A percentile compares a stretch with the other conserved stretches of the same genome.
These are phyloP conservation scores for Oikopleura vanhoeffeni DNA, from an alignment of 23 tunicate genomes.

Conservation along the genomic window DNA sequence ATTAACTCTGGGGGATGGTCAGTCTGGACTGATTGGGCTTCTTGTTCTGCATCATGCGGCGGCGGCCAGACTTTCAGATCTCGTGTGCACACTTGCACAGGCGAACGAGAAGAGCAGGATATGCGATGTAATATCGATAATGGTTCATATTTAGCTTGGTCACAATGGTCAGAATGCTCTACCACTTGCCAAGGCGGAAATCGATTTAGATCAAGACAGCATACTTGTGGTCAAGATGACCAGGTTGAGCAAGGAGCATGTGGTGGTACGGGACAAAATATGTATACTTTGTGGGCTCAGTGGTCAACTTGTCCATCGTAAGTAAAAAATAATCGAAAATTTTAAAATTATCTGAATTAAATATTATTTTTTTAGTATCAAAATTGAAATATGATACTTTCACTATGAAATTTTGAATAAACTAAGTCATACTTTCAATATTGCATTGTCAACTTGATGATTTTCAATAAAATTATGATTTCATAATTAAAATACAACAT, in stretches of 20 bases:
- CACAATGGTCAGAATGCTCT: constrained; percentile 49
- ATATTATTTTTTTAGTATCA: too few species aligned
- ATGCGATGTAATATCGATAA: constrained; percentile 40
- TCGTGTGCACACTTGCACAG: constrained; percentile 44
- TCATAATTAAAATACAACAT: too few species aligned
- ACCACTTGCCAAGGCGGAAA: constrained; percentile 42
- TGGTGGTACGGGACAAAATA: constrained; percentile 34
- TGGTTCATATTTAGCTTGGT: constrained; percentile 42
- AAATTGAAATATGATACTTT: too few species aligned
- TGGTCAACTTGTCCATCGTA: constrained; percentile 13
- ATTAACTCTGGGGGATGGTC: constrained; percentile 19
- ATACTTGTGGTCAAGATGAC: constrained; percentile 38
- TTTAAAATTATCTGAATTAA: too few species aligned
- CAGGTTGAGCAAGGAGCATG: constrained; percentile 28
- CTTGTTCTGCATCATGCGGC: constrained; percentile 47
- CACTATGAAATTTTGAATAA: too few species aligned
- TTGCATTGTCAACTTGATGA: too few species aligned
- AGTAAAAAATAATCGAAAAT: too few species aligned
- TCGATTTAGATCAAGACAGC: constrained; percentile 25
- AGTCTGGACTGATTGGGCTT: constrained; percentile 32
- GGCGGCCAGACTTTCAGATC: constrained; percentile 43
- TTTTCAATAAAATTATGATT: too few species aligned
- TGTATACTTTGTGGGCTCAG: constrained; percentile 31
- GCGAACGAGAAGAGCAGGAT: constrained; percentile 22
- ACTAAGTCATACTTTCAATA: too few species aligned